These are phyloP conservation scores for Actinernus sp. DNA, from an alignment of 92 coral and sea anemone genomes.

Conservation along the genomic window DNA sequence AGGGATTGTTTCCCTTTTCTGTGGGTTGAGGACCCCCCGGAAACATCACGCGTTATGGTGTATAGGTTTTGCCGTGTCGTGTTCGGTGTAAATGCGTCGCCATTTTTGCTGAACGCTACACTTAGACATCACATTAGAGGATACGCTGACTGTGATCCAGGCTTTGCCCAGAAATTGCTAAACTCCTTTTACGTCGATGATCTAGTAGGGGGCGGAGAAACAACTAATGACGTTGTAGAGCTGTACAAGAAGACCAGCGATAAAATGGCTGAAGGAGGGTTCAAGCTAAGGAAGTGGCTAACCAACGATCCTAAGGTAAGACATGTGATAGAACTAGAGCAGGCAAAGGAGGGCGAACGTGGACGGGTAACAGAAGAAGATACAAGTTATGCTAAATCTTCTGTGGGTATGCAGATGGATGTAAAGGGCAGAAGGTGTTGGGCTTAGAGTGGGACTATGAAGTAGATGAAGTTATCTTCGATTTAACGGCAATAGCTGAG, in stretches of 20 bases:
- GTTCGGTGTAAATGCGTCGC: constrained; percentile 43
- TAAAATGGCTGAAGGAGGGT: constrained; percentile 34
- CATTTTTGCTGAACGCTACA: constrained; percentile 51
- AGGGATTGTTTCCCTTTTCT: no score
- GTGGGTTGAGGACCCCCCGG: constrained; percentile 21
- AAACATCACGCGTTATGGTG: constrained; percentile 14
- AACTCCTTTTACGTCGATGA: constrained; percentile 52
- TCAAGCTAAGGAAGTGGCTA: constrained; percentile 17
- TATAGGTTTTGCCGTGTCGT: constrained; percentile 55
- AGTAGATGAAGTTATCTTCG: constrained; percentile 20
- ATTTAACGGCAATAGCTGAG: constrained; percentile 7
- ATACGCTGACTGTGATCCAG: constrained; percentile 22
- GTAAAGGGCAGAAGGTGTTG: no score
- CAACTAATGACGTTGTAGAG: neutral
- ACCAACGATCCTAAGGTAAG: constrained; percentile 17
- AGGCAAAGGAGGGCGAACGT: neutral
- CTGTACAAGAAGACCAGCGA: constrained; percentile 4
- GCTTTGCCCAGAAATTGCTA: constrained; percentile 25
- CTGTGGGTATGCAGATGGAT: no score
- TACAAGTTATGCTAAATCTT: constrained; percentile 19
- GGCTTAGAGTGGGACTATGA: constrained; percentile 41
- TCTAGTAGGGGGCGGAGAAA: constrained; percentile 26
- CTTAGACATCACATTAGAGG: constrained; percentile 35
- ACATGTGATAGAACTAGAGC: neutral
- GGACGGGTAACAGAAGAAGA: no score